phyloP scores from a whole-genome alignment of 1,140 invertebrate species.

The Pogonognathellus flavescens region DNA sequence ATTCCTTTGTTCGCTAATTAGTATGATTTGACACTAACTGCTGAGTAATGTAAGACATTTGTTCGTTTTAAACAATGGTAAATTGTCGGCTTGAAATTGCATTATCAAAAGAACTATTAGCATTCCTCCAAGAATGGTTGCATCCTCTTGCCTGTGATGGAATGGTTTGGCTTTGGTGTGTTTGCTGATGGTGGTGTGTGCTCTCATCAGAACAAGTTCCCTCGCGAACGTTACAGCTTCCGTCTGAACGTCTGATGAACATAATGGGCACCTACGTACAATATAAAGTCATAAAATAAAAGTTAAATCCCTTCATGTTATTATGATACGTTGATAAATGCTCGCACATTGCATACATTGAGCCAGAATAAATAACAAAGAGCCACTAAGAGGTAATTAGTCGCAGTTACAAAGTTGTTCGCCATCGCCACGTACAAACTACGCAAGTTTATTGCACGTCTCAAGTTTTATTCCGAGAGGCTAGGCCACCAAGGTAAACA shows the following conservation, averaged over 20 bases:
- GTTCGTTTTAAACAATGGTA: not conserved
- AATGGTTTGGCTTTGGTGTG: not conserved
- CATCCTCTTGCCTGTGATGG: slow-evolving; percentile 2
- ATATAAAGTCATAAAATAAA: slow-evolving; percentile 50
- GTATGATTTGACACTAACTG: slow-evolving; percentile 7
- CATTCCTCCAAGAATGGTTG: slow-evolving; percentile 18
- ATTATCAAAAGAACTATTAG: slow-evolving; percentile 7
- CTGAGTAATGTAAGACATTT: slow-evolving; percentile 3
- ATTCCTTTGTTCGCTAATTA: slow-evolving; percentile 15
- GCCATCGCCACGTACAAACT: not conserved
- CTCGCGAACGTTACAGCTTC: slow-evolving; percentile 38
- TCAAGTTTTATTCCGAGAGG: slow-evolving; percentile 17
- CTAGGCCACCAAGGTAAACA: slow-evolving; percentile 35
- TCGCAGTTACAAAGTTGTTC: slow-evolving; percentile 30
- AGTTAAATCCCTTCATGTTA: not conserved
- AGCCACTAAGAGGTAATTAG: slow-evolving; percentile 24
- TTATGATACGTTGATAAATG: not conserved
- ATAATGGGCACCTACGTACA: not conserved
- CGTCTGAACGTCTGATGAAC: slow-evolving; percentile 21
- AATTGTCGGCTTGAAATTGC: slow-evolving; percentile 15
- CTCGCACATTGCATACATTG: not conserved
- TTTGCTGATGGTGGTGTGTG: not conserved
- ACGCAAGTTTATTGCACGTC: not conserved
- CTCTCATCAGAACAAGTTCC: slow-evolving; percentile 32
- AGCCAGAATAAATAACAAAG: not conserved